Evolutionary conservation across 2,797 vertebrate species (phyloP).

Genomic region (Oryzias sinensis): DNA sequence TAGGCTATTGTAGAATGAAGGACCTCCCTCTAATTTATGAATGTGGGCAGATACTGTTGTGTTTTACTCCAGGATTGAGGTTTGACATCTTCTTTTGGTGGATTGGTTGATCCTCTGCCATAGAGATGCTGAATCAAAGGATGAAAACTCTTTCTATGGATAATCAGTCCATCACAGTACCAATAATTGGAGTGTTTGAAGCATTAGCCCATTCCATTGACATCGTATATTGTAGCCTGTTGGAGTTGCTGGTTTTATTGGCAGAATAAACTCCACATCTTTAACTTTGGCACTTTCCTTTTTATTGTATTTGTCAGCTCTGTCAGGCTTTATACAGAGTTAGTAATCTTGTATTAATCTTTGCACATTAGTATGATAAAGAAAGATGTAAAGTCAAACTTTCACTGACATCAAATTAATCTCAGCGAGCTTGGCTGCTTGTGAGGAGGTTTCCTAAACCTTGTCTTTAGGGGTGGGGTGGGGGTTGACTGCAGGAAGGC

Average conservation of each 20-base stretch:
- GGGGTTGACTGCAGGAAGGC: slow-evolving; percentile 67
- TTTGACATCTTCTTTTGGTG: slow-evolving; percentile 38
- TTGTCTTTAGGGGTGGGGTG: slow-evolving; percentile 39
- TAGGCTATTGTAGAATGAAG: slow-evolving; percentile 79
- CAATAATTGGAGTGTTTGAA: neutral
- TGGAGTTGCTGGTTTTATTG: no score
- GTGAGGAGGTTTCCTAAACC: slow-evolving; percentile 50
- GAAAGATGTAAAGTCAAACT: slow-evolving; percentile 8
- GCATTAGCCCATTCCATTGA: no score
- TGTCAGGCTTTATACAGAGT: no score
- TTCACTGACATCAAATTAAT: slow-evolving; percentile 14
- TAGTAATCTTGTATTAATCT: no score
- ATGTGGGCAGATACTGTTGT: slow-evolving; percentile 73
- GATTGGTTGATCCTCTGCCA: slow-evolving; percentile 24
- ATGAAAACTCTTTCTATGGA: neutral
- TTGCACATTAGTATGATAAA: neutral
- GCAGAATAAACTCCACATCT: no score
- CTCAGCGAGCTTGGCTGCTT: slow-evolving; percentile 30
- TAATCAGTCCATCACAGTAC: neutral
- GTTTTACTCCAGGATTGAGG: slow-evolving; percentile 57
- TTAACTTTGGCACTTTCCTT: no score
- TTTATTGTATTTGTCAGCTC: no score
- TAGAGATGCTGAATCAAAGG: neutral
- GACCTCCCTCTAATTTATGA: slow-evolving; percentile 80
- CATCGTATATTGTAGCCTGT: no score